Conservation (phyloP, 2,797 vertebrate genomes). For the Poecilia gillii region DNA sequence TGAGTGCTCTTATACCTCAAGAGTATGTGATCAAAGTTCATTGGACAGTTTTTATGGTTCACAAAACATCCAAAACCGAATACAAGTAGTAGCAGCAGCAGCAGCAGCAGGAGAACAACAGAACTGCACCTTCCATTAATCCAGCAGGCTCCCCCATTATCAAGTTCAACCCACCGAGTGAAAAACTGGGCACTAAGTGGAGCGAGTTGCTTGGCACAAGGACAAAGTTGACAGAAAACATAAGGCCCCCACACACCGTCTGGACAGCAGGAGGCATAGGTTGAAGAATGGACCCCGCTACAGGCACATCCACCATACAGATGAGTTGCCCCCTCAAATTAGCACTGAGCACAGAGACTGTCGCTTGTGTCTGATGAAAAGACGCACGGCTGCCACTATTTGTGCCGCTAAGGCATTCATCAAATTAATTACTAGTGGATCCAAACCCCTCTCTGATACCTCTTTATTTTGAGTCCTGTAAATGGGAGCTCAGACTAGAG, state of each 20-base stretch:
- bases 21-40: constrained; percentile 18
- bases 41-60: constrained; percentile 19
- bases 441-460: constrained; percentile 94
- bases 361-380: constrained; percentile 85
- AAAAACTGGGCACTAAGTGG: constrained; percentile 81
- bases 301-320: constrained; percentile 85
- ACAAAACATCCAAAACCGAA: constrained; percentile 38
- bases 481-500: constrained; percentile 95
- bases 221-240: constrained; percentile 86
- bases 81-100: constrained; percentile 23
- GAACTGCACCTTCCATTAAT: constrained; percentile 69
- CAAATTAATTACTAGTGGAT: constrained; percentile 96
- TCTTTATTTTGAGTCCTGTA: constrained; percentile 97
- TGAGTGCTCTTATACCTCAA: constrained; percentile 46
- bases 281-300: constrained; percentile 85
- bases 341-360: constrained; percentile 82
- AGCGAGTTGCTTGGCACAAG: constrained; percentile 83
- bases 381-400: constrained; percentile 87
- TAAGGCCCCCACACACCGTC: constrained; percentile 66
- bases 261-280: constrained; percentile 72
- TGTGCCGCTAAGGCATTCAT: constrained; percentile 91
- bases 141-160: constrained; percentile 69
- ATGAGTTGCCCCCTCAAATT: constrained; percentile 88
- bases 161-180: constrained; percentile 82
- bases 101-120: constrained; percentile 28